Conservation (phyloP, 1,140 invertebrate genomes). For the Ooceraea biroi region DNA sequence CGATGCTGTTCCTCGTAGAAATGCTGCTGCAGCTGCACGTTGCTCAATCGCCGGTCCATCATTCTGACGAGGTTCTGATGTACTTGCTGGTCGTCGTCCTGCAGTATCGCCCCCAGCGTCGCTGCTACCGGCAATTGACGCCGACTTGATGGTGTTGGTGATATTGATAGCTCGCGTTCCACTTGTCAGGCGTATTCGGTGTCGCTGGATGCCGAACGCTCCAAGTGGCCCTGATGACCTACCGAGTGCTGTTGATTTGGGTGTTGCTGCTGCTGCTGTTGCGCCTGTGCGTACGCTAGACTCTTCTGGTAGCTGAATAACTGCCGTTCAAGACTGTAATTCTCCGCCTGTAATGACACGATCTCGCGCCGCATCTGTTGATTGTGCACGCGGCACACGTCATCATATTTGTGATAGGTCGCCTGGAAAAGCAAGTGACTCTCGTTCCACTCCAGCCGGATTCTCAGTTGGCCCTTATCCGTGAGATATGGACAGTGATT, state of each 20-base stretch:
- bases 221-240: constrained; percentile 83
- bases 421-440: constrained; percentile 94
- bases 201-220: constrained; percentile 89
- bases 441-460: constrained; percentile 95
- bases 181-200: constrained; percentile 91
- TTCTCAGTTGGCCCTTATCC: constrained; percentile 91
- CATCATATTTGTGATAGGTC: constrained; percentile 95
- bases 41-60: constrained; percentile 82
- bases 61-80: constrained; percentile 81
- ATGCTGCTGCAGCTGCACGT: constrained; percentile 78
- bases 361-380: constrained; percentile 96
- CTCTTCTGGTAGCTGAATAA: constrained; percentile 95
- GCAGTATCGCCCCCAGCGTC: constrained; percentile 27
- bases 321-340: constrained; percentile 94
- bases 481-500: constrained; percentile 92
- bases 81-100: constrained; percentile 75
- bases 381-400: constrained; percentile 93
- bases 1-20: constrained; percentile 62
- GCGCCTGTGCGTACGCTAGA: constrained; percentile 91
- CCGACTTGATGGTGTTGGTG: constrained; percentile 42
- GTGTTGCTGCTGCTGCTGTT: constrained; percentile 84
- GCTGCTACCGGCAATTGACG: constrained; percentile 59
- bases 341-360: constrained; percentile 93
- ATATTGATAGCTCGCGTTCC: constrained; percentile 66
- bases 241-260: constrained; percentile 80